Conservation (phyloP, 2,888 invertebrate genomes). For the Heterodera filipjevi region DNA sequence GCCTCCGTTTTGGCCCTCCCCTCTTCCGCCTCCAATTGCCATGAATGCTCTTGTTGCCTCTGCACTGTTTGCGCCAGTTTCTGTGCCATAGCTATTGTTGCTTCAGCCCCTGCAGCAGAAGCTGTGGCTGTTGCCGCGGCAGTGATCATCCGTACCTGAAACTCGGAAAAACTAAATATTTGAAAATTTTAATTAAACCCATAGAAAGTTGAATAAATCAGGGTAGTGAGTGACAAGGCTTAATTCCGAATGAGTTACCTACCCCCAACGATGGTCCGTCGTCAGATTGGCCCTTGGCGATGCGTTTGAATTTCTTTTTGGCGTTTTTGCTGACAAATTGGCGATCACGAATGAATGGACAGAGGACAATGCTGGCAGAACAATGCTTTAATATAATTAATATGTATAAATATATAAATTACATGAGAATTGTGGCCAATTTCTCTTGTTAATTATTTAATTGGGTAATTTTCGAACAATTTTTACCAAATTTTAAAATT, state of each 20-base stretch:
- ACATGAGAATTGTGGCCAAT: too few relatives aligned
- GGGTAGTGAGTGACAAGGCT: too few relatives aligned
- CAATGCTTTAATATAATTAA: slow-evolving; percentile 31
- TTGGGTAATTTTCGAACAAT: too few relatives aligned
- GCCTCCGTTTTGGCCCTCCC: not conserved
- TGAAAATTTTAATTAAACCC: too few relatives aligned
- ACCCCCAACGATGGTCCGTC: not conserved
- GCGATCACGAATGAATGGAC: slow-evolving; percentile 41
- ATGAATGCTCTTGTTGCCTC: not conserved
- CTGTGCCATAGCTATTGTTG: not conserved
- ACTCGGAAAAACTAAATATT: too few relatives aligned
- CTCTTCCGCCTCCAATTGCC: not conserved
- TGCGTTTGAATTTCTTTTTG: slow-evolving; percentile 37
- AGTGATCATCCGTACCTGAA: slow-evolving; percentile 33
- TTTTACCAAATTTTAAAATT: too few relatives aligned
- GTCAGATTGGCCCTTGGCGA: slow-evolving; percentile 31
- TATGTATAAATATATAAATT: not conserved
- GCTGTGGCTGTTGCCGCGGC: slow-evolving; percentile 13
- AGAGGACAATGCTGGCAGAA: slow-evolving; percentile 39
- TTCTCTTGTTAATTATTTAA: too few relatives aligned
- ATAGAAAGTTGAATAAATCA: too few relatives aligned
- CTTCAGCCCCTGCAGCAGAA: not conserved
- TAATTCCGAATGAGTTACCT: not conserved
- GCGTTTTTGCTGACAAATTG: slow-evolving; percentile 32
- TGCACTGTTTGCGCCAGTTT: not conserved